A percentile compares a stretch with the other conserved stretches of the same genome.
Conservation (phyloP, 2,888 invertebrate species). For the Dasysyrphus albostriatus region DNA sequence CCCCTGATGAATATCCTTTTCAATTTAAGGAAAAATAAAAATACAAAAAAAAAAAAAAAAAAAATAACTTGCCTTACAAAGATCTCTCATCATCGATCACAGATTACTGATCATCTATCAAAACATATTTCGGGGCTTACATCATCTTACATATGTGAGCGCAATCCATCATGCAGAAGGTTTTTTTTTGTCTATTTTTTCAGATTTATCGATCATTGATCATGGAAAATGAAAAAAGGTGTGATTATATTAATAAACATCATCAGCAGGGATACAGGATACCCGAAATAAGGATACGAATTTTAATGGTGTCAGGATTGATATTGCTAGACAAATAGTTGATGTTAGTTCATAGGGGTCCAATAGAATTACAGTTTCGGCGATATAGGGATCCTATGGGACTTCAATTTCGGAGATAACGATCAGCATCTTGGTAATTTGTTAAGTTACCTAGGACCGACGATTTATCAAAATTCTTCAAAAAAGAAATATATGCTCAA, state of each 20-base stretch:
- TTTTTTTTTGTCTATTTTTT: constrained; percentile 45
- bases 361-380: neutral
- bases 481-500: neutral
- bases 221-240: constrained; percentile 20
- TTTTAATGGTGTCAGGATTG: constrained; percentile 21
- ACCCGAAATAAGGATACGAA: constrained; percentile 7
- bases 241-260: constrained; percentile 36
- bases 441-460: neutral
- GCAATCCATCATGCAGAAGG: constrained; percentile 42
- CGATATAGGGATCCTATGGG: neutral
- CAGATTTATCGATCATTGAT: constrained; percentile 46
- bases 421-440: neutral
- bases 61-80: neutral
- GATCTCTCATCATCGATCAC: constrained; percentile 37
- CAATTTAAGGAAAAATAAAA: neutral
- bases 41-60: neutral
- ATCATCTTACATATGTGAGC: neutral
- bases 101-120: constrained; percentile 38
- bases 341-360: neutral
- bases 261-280: neutral
- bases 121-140: constrained; percentile 21
- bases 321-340: constrained; percentile 27
- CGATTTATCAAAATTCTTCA: neutral
- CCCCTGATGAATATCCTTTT: constrained; percentile 4
- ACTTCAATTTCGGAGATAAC: neutral